Evolutionary conservation across 1,140 invertebrate genomes (phyloP).

Genomic region (Pachyrhynchus sulphureomaculatus): DNA sequence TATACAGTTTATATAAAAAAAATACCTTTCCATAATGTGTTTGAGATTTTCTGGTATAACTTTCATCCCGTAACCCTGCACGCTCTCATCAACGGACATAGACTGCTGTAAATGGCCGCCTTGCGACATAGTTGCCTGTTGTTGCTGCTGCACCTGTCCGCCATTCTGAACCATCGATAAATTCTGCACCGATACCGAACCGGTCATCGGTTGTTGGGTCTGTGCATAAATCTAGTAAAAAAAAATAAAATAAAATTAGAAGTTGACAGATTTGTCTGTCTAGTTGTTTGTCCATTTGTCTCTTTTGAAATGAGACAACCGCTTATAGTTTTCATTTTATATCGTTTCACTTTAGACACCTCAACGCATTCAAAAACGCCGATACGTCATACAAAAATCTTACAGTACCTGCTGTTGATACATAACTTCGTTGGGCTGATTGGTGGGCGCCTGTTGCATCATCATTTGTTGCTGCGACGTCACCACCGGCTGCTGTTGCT

Average conservation of each 20-base stretch:
- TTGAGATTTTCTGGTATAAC: constrained; percentile 33
- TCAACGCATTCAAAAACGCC: not conserved
- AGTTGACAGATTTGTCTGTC: too few relatives aligned
- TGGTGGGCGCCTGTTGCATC: constrained; percentile 3
- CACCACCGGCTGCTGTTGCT: not conserved
- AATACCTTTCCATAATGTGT: constrained; percentile 34
- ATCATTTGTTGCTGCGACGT: constrained; percentile 15
- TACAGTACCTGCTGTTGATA: constrained; percentile 11
- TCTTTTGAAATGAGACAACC: too few relatives aligned
- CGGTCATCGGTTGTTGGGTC: constrained; percentile 22
- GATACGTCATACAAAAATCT: not conserved
- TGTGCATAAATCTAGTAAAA: constrained; percentile 12
- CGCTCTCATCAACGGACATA: constrained; percentile 28
- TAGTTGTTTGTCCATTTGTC: too few relatives aligned
- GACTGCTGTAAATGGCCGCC: constrained; percentile 18
- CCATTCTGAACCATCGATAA: constrained; percentile 20
- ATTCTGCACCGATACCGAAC: constrained; percentile 40
- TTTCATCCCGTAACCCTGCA: constrained; percentile 26
- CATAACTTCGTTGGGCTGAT: constrained; percentile 13
- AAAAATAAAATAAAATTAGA: not conserved
- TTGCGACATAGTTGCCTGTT: not conserved
- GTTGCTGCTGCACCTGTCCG: not conserved
- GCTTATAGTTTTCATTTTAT: too few relatives aligned
- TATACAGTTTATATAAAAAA: too few relatives aligned
- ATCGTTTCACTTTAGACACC: not conserved